Conservation (phyloP, 2,888 invertebrate genomes). For the Eristalinus sepulchralis region DNA sequence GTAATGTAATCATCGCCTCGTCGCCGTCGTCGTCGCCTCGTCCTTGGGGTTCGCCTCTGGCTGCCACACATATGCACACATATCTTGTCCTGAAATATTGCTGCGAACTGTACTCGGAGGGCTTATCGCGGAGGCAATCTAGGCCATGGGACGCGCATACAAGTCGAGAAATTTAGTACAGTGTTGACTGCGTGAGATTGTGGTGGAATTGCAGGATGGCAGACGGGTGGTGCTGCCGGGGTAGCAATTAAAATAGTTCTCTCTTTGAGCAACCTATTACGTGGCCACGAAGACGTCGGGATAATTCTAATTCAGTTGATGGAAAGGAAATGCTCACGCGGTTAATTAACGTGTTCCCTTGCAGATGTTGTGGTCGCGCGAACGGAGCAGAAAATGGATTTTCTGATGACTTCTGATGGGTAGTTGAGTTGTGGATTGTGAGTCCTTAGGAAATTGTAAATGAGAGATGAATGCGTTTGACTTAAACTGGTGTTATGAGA, state of each 20-base stretch:
- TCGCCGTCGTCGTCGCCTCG: neutral
- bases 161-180: neutral
- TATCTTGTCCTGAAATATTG: slow-evolving; percentile 45
- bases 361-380: neutral
- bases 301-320: neutral
- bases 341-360: neutral
- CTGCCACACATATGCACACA: neutral
- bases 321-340: neutral
- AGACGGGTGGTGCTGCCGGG: neutral
- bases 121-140: neutral
- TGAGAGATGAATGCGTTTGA: too few relatives aligned
- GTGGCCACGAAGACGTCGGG: neutral
- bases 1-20: slow-evolving; percentile 65
- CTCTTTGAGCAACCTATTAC: neutral
- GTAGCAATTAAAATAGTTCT: slow-evolving; percentile 29
- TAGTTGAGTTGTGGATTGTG: neutral
- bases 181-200: neutral
- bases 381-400: neutral
- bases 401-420: neutral
- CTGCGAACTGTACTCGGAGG: neutral
- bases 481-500: too few relatives aligned
- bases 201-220: neutral
- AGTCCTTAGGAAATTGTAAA: neutral
- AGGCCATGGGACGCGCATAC: slow-evolving; percentile 2
- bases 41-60: neutral